phyloP scores from a whole-genome alignment of 2,797 vertebrate species.

The Scomberomorus guttatus region DNA sequence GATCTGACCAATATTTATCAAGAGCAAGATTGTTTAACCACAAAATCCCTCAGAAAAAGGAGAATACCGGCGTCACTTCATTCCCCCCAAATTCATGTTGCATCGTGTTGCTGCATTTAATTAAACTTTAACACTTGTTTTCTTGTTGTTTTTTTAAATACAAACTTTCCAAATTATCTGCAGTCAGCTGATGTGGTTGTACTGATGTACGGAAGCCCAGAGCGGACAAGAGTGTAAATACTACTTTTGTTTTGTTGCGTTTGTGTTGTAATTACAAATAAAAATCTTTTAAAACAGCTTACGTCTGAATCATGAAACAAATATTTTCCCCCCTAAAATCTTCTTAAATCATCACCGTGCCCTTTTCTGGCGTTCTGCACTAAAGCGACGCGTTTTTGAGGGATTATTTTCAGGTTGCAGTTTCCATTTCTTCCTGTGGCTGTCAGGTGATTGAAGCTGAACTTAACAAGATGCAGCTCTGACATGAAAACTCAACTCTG shows the following conservation, averaged over 20 bases:
- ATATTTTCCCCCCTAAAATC: neutral
- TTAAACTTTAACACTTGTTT: neutral
- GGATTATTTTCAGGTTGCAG: constrained; percentile 14
- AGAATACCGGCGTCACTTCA: constrained; percentile 63
- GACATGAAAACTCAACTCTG: constrained; percentile 13
- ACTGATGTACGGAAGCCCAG: neutral
- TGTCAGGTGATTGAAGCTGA: neutral
- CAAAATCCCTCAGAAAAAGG: constrained; percentile 67
- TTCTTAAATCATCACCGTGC: neutral
- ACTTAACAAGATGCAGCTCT: neutral
- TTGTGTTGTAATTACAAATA: neutral
- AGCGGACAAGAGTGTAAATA: neutral
- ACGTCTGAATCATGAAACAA: neutral
- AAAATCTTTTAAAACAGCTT: neutral
- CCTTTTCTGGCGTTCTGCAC: constrained; percentile 8
- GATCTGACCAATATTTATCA: constrained; percentile 88
- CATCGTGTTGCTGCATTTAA: neutral
- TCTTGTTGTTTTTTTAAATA: neutral
- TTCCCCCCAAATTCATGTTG: neutral
- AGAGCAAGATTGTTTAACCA: constrained; percentile 86
- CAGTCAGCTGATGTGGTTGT: neutral
- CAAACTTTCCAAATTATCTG: neutral
- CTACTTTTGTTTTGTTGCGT: neutral
- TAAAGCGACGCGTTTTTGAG: constrained; percentile 9
- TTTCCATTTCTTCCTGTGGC: constrained; percentile 6